These are phyloP conservation scores for Acrocephalus scirpaceus DNA, from an alignment of 2,797 vertebrate species.

Conservation along the genomic window DNA sequence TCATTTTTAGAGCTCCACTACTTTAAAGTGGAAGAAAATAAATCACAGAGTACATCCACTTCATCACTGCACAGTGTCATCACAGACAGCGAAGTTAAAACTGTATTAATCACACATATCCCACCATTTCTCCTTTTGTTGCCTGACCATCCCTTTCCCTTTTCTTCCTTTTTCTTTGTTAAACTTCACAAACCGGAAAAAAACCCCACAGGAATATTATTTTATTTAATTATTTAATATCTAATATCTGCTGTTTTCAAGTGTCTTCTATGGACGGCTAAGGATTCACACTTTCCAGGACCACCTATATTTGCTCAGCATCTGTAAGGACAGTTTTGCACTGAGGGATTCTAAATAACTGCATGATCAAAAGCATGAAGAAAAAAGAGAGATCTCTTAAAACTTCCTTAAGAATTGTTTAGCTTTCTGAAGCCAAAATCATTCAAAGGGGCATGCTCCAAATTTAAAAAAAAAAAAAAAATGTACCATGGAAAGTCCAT, in stretches of 20 bases:
- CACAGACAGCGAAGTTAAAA: neutral
- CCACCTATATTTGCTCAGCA: neutral
- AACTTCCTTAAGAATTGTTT: too few relatives aligned
- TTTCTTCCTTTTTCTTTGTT: neutral
- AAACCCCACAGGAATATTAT: neutral
- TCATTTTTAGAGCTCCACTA: conserved; percentile 52
- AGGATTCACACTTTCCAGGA: neutral
- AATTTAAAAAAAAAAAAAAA: neutral
- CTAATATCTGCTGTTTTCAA: neutral
- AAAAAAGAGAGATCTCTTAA: too few relatives aligned
- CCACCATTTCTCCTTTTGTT: neutral
- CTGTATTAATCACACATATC: neutral
- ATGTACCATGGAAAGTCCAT: neutral
- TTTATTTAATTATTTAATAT: neutral
- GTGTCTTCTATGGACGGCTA: neutral
- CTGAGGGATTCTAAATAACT: neutral
- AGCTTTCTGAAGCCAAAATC: neutral
- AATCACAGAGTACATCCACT: conserved; percentile 6
- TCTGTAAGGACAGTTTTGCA: neutral
- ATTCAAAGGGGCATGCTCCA: neutral
- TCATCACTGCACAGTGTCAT: neutral
- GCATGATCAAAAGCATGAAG: neutral
- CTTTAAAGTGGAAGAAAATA: conserved; percentile 49
- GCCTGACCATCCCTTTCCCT: neutral
- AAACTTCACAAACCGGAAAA: neutral